Evolutionary conservation across 1,140 invertebrate species (phyloP), one percentile per base, ranked within the genome.

Genomic region (Vanessa tameamea): DNA sequence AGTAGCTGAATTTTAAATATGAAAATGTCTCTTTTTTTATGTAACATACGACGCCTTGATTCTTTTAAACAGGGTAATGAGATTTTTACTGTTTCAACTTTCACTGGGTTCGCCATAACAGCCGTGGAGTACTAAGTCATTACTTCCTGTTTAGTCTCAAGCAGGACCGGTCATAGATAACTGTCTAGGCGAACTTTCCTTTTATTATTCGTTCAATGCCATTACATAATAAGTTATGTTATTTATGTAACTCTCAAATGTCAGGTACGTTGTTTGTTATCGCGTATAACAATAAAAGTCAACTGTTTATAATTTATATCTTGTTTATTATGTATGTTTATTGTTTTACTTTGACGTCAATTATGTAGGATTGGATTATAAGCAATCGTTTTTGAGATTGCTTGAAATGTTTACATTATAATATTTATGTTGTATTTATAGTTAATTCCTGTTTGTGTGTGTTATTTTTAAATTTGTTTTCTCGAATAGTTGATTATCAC

Each of bases 161-260:
- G 1, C 64, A 47, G 68, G 68, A 70, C 64, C 63, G 74, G 69
- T 61, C 63, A 71, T 71, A 75, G 64, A 75, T 11, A 57, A 57
- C 53, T 55, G 53, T 61, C 76, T 67, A 67, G 31, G 57, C 61
- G 68, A 55, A 86, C 83, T 86, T 86, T 85, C 83, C 73, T 83
- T 83, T 82, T 82, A 75, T 81, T 77, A 81, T 78, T 76, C 76
- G 64, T 68, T 67, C 23, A 57, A 23, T 57, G 20, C 48, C 63
- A 59, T 67, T 67, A 51, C 15, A 61, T 63, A 72, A 75, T 72
- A 73, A 71, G 69, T 57, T 69, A 73, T 80, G 72, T 57, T 57
- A 80, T 80, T 81, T 78, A 82, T 79, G 55, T 78, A 82, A 79
- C 75, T 63, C 51, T 63, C 51, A 71, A 74, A 15, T 43, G 37